A percentile compares a stretch with the other conserved stretches of the same genome.
phyloP scores from a whole-genome alignment of 2,888 invertebrate genomes.

The Cecidostiba fungosa region DNA sequence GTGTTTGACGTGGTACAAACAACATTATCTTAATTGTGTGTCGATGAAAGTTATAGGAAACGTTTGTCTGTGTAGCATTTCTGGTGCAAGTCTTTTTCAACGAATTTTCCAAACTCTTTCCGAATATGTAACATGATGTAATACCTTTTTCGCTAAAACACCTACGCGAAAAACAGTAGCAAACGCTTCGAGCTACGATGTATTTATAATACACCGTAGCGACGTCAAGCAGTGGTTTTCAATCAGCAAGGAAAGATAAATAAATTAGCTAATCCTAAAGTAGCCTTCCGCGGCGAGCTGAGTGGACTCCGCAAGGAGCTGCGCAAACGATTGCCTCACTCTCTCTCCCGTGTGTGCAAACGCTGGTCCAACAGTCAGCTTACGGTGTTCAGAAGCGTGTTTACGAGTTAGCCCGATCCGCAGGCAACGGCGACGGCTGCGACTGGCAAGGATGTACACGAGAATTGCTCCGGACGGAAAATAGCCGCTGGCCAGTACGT shows the following conservation, averaged over 20 bases:
- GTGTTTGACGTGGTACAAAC: not conserved
- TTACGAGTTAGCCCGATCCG: conserved; percentile 65
- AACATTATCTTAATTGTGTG: not conserved
- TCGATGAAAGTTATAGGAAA: not conserved
- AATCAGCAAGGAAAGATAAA: not conserved
- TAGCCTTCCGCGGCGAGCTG: not conserved
- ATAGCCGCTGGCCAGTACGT: not conserved
- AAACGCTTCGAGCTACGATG: too few relatives aligned
- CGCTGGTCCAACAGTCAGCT: conserved; percentile 63
- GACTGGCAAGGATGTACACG: conserved; percentile 30
- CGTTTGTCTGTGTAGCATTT: not conserved
- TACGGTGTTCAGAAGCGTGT: conserved; percentile 65
- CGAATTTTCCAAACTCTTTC: not conserved
- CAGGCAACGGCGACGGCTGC: conserved; percentile 43
- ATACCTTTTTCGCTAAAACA: too few relatives aligned
- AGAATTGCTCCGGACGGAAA: not conserved
- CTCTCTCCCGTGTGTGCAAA: not conserved
- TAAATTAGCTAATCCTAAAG: not conserved
- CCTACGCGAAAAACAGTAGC: too few relatives aligned
- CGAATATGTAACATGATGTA: too few relatives aligned
- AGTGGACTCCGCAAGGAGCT: not conserved
- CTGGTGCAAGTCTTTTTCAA: too few relatives aligned
- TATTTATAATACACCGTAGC: too few relatives aligned
- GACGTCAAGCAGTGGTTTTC: not conserved
- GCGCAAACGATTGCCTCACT: not conserved